Evolutionary conservation across 2,888 invertebrate species (phyloP).

Genomic region (Drosophila mayaguana): DNA sequence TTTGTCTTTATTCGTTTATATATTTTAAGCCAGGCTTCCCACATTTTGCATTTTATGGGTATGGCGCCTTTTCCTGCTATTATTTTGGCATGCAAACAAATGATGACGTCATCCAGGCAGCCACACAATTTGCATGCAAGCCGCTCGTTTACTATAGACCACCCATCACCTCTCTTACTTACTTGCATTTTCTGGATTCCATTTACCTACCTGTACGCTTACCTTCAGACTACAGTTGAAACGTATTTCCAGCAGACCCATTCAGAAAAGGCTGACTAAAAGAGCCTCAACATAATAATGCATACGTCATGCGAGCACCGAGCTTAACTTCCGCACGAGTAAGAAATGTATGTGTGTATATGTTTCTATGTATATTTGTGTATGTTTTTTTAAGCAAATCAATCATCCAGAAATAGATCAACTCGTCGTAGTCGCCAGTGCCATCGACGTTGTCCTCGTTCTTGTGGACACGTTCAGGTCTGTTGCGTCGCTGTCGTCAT

Average conservation of each 20-base stretch:
- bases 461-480: constrained; percentile 17
- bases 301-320: constrained; percentile 63
- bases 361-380: constrained; percentile 27
- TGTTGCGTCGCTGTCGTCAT: constrained; percentile 35
- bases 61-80: constrained; percentile 33
- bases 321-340: constrained; percentile 37
- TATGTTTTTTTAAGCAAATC: constrained; percentile 60
- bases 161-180: constrained; percentile 34
- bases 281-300: constrained; percentile 40
- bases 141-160: constrained; percentile 54
- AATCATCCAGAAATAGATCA: constrained; percentile 78
- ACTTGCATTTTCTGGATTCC: constrained; percentile 61
- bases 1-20: constrained; percentile 25
- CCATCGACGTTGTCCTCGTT: constrained; percentile 23
- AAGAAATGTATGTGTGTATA: constrained; percentile 36
- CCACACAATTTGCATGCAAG: constrained; percentile 67
- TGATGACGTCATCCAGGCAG: constrained; percentile 61
- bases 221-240: constrained; percentile 15
- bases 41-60: constrained; percentile 15
- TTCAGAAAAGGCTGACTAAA: constrained; percentile 27
- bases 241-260: constrained; percentile 32
- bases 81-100: constrained; percentile 52
- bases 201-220: not conserved
- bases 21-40: constrained; percentile 41
- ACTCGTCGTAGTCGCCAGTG: constrained; percentile 41